Evolutionary conservation across 2,888 invertebrate species (phyloP).

Genomic region (Brachyptera putata): DNA sequence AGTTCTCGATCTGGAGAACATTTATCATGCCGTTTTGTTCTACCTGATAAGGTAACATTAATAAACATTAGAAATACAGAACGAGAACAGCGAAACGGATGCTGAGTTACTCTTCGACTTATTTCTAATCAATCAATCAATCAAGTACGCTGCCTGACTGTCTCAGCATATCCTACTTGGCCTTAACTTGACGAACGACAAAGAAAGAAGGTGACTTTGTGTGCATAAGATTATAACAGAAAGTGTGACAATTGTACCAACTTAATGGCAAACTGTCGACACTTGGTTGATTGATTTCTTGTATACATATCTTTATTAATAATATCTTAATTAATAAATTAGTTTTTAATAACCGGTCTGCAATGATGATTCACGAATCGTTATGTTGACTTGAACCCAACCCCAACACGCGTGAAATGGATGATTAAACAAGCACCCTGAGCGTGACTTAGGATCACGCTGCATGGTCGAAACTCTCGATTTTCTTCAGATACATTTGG

Average conservation of each 20-base stretch:
- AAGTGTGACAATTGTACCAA: not conserved
- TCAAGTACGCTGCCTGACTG: not conserved
- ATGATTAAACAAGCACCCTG: too few species aligned
- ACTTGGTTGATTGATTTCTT: not conserved
- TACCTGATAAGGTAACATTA: not conserved
- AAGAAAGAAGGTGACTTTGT: too few species aligned
- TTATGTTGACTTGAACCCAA: not conserved
- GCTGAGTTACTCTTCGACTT: not conserved
- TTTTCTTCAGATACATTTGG: too few species aligned
- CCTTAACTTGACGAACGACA: not conserved
- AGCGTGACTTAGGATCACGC: too few species aligned
- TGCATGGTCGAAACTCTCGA: too few species aligned
- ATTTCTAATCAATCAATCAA: not conserved
- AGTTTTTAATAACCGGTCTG: not conserved
- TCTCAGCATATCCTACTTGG: not conserved
- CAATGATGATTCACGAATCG: not conserved
- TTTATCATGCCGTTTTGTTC: not conserved
- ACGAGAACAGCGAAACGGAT: not conserved
- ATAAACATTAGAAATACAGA: not conserved
- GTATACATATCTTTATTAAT: not conserved
- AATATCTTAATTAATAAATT: not conserved
- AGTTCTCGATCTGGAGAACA: not conserved
- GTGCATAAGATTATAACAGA: not conserved
- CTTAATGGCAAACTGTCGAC: too few species aligned
- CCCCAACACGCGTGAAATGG: not conserved